Conservation (phyloP, 2,113 vertebrate genomes). For the Mola mola region DNA sequence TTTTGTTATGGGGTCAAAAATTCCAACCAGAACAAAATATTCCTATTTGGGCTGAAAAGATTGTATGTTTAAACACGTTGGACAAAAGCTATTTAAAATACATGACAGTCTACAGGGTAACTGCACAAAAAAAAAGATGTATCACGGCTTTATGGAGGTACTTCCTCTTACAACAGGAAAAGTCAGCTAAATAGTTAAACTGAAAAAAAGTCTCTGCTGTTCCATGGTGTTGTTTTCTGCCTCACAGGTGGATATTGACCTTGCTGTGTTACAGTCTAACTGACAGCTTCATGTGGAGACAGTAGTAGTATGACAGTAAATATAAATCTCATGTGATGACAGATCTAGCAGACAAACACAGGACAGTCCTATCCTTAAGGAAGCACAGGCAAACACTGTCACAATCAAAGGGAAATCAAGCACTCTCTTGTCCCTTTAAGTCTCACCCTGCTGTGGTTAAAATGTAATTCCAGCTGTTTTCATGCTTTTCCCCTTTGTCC, state of each 20-base stretch:
- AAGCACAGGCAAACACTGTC: not conserved
- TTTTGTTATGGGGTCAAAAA: not conserved
- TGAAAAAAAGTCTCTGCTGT: slow-evolving; percentile 35
- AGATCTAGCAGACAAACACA: slow-evolving; percentile 26
- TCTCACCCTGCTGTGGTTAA: not conserved
- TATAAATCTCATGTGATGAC: slow-evolving; percentile 55
- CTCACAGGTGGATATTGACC: slow-evolving; percentile 50
- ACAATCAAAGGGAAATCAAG: slow-evolving; percentile 9
- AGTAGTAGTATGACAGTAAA: slow-evolving; percentile 41
- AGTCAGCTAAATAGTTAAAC: slow-evolving; percentile 4
- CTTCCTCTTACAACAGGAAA: slow-evolving; percentile 19
- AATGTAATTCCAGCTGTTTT: not conserved
- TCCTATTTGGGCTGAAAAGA: not conserved
- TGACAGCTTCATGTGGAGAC: slow-evolving; percentile 28
- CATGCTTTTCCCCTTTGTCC: not conserved
- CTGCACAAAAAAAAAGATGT: not conserved
- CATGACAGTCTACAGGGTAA: not conserved
- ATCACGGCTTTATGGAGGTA: not conserved
- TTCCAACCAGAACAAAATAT: not conserved
- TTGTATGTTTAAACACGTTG: not conserved
- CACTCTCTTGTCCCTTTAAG: not conserved
- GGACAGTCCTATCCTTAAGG: not conserved
- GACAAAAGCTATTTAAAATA: not conserved
- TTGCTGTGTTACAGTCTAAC: slow-evolving; percentile 33
- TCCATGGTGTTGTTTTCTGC: slow-evolving; percentile 29